Evolutionary conservation across 1,140 invertebrate genomes (phyloP), one percentile per base, ranked within the genome.

Genomic region (Drusus annulatus): DNA sequence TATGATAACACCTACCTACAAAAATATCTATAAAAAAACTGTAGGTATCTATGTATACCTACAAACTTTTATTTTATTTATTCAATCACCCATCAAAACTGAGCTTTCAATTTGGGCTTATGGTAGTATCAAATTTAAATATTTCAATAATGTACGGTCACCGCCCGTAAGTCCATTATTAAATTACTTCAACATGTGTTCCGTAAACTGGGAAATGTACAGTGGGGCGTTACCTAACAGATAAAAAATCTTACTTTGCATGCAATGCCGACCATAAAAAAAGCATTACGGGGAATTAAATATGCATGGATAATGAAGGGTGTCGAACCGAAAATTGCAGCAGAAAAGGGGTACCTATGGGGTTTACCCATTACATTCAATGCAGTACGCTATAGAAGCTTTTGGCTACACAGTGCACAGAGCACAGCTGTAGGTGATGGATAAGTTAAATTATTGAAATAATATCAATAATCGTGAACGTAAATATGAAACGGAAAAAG

Each of bases 291-390:
- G 45, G 31, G 50, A 80, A 80, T 80, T 80, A 80, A 80, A 80
- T 80, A 56, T 76, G 79, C 79, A 76, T 80, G 74, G 21, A 75
- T 80, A 76, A 80, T 65, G 73, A 80, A 68, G 79, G 79, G 79
- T 76, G 79, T 76, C 63, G 71, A 75, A 80, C 79, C 19, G 62
- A 60, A 80, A 80, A 76, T 80, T 68, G 52, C 45, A 75, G n/a
- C 62, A 50, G 31, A 28, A n/a, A 52, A 63, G 25, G 56, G 76
- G 36, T 62, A 62, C 63, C 31, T 36, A 36, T n/a, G n/a, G n/a
- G n/a, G n/a, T n/a, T n/a, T n/a, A n/a, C n/a, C n/a, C n/a, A n/a
- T 28, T 7, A 36, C 5, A 2, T 36, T 21, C 58, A 63, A 50
- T 50, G 50, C 54, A 19, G 13, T 10, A 45, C 36, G 13, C 36